Base-by-base conservation (phyloP, 2,113 vertebrate genomes). In the Phasianus colchicus region DNA sequence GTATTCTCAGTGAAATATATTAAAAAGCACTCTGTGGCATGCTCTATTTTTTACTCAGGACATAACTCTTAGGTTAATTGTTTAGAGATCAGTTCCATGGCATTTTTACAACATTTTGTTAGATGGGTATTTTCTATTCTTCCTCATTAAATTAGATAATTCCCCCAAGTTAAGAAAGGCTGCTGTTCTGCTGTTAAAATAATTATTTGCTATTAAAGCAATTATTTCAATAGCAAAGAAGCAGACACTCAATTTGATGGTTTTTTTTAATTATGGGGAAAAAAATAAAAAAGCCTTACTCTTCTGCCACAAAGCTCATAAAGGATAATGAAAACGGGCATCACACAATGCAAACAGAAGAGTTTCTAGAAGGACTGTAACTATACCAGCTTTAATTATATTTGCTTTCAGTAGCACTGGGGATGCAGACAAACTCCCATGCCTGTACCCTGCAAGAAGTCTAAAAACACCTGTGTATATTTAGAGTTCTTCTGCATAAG, bases 191-290 rank as follows among this genome's bases (percentile, higher is more conserved):
- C 94, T 94, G 72, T 82, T 96, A 66, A 91, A 96, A 96, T 96
- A 96, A 96, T 96, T 96, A 96, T 96, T 95, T 96, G 96, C 95
- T 93, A 95, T 96, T 96, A 95, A 96, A 92, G 84, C 96, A 96
- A 96, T 96, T 96, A 96, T 94, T 96, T 86, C 91, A 96, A 96
- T 92, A 96, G 94, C 89, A 89, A 91, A 92, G 94, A 76, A 92
- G 86, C 89, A 92, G 96, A 89, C 78, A 87, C 60, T 92, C 83
- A 95, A 95, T 95, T 92, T 96, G 78, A 83, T 12, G 81, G 38
- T 15, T 3, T 95, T 57, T 57, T 32, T 57, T 12, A 91, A 14
- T 60, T 4, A 83, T 25, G 36, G 6, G 40, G 60, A 63, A 67
- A 73, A 80, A 52, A 75, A 60, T 19, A 42, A 70, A 30, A 30